Conservation (phyloP, 2,888 invertebrate genomes). For the Habrosyne pyritoides region DNA sequence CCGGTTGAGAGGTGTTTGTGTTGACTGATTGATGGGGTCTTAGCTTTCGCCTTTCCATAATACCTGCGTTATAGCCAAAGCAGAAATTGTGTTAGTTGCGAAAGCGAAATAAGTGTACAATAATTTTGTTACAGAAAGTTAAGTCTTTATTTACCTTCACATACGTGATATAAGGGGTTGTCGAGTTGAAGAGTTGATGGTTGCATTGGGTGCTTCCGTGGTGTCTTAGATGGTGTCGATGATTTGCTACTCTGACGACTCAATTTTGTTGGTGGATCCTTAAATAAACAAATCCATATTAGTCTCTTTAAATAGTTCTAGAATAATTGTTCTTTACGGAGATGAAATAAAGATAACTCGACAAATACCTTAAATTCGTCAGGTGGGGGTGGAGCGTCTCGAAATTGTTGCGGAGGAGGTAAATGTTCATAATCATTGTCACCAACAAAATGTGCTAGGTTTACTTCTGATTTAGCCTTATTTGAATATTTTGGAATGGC, state of each 20-base stretch:
- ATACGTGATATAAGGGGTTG: slow-evolving; percentile 91
- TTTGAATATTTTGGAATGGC: slow-evolving; percentile 64
- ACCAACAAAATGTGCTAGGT: slow-evolving; percentile 79
- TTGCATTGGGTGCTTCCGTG: slow-evolving; percentile 57
- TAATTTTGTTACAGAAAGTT: slow-evolving; percentile 30
- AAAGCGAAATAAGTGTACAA: slow-evolving; percentile 37
- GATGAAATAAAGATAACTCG: neutral
- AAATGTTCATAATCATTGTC: slow-evolving; percentile 88
- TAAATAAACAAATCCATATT: slow-evolving; percentile 18
- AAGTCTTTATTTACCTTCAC: slow-evolving; percentile 84
- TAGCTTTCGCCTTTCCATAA: slow-evolving; percentile 76
- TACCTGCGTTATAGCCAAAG: slow-evolving; percentile 65
- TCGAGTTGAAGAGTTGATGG: slow-evolving; percentile 80
- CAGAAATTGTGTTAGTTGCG: slow-evolving; percentile 51
- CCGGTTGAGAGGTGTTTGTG: slow-evolving; percentile 45
- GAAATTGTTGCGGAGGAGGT: slow-evolving; percentile 93
- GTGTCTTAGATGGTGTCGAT: slow-evolving; percentile 73
- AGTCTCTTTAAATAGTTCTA: neutral
- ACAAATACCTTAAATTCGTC: slow-evolving; percentile 85
- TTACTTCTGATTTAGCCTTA: slow-evolving; percentile 85
- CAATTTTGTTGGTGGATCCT: slow-evolving; percentile 78
- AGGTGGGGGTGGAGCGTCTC: slow-evolving; percentile 91
- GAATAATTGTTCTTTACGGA: neutral
- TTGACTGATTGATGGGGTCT: slow-evolving; percentile 70
- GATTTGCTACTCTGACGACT: slow-evolving; percentile 76